Evolutionary conservation across 2,797 vertebrate species (phyloP).

Genomic region (Acestrorhynchus altus): DNA sequence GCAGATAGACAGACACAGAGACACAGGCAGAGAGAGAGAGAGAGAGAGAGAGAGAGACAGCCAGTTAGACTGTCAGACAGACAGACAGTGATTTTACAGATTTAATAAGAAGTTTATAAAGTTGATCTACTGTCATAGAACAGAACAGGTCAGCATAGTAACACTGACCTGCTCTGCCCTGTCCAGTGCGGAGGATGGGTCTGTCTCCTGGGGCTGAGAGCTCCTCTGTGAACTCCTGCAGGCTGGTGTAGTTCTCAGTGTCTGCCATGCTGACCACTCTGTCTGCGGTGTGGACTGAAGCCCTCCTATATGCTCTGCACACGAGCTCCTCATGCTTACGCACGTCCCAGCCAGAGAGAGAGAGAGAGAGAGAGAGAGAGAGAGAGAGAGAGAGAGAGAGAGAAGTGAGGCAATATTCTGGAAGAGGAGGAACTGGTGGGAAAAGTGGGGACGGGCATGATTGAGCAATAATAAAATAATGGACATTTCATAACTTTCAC

Average conservation of each 20-base stretch:
- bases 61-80: neutral
- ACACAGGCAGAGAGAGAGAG: neutral
- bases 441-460: neutral
- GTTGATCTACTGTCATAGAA: too few species aligned
- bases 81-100: too few species aligned
- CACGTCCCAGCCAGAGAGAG: conserved; percentile 9
- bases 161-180: conserved; percentile 54
- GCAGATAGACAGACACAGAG: neutral
- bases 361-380: neutral
- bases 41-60: neutral
- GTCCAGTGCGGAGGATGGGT: conserved; percentile 43
- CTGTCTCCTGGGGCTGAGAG: conserved; percentile 48
- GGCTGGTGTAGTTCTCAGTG: conserved; percentile 61
- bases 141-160: too few species aligned
- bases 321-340: conserved; percentile 11
- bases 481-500: conserved; percentile 5
- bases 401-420: neutral
- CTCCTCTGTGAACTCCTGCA: conserved; percentile 69
- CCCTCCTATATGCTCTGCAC: neutral
- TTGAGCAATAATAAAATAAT: conserved; percentile 25
- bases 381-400: neutral
- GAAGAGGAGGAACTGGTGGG: too few species aligned
- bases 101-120: too few species aligned
- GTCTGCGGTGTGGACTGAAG: neutral
- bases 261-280: conserved; percentile 57